Percentiles rank a stretch among this genome's conserved stretches.
Evolutionary conservation across 2,113 vertebrate genomes (phyloP).

Genomic region (Rhagologus leucostigma): DNA sequence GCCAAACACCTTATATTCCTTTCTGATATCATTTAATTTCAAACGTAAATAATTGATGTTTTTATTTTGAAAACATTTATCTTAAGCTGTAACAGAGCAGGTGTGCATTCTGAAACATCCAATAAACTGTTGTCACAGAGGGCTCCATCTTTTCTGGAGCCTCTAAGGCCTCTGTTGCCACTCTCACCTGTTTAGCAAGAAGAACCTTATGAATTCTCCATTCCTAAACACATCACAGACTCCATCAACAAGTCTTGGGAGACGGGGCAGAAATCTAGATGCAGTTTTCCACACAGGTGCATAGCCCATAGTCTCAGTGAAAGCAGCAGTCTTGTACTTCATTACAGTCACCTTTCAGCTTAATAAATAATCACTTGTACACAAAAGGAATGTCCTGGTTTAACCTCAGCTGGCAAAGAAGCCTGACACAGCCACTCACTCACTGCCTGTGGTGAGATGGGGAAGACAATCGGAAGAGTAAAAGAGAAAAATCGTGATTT

Average conservation of each 20-base stretch:
- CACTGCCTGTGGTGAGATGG: no score
- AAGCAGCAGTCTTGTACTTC: neutral
- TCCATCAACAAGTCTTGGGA: neutral
- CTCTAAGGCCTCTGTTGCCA: neutral
- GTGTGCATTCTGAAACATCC: neutral
- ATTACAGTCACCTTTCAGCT: neutral
- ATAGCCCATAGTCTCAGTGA: neutral
- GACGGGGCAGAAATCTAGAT: neutral
- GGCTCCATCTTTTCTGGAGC: neutral
- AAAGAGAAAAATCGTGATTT: accelerated
- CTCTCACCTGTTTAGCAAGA: neutral
- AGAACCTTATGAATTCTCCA: neutral
- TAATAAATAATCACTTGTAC: neutral
- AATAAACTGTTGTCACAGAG: neutral
- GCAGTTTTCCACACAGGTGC: neutral
- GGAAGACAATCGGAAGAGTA: neutral
- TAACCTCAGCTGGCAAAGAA: neutral
- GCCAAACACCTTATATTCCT: neutral
- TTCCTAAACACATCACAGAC: neutral
- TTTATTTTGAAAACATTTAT: neutral
- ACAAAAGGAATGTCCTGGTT: neutral
- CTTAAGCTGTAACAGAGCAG: neutral
- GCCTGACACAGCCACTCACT: neutral
- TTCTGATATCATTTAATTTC: neutral
- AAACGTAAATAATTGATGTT: neutral